Base-by-base conservation (phyloP, 2,888 invertebrate genomes). In the Schizaphis graminum region DNA sequence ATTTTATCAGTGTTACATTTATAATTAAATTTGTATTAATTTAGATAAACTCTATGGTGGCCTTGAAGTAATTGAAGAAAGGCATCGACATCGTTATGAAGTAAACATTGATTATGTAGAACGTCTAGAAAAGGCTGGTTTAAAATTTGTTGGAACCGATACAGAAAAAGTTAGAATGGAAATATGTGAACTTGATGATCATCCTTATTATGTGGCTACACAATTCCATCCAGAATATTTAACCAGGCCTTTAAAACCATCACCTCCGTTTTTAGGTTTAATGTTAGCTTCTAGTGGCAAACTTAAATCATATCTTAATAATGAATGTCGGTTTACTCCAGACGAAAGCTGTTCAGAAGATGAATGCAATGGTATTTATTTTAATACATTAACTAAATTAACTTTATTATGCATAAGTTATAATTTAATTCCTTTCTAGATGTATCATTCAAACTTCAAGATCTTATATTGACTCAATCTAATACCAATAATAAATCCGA, bases 221-320 rank as follows among this genome's bases (percentile, higher is more conserved):
- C 99, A 99, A 96, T 99, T 98, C 96, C 99, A 99, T 96, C 99
- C 99, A 0, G 99, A 99, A 96, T 99, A 99, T 96, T 96, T 99
- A 94, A 98, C 99, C 0, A 97, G 99, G 3, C 99, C 99, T 0
- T 96, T 99, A 95, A 97, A 97, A 92, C 99, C 99, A 0, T 99
- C 99, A 47, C 98, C 99, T 7, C 99, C 99, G 16, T 99, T 99
- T 96, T 96, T 99, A 95, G 99, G 99, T 95, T 96, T 99, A 5
- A 97, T 99, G 95, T 96, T 99, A 95, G 99, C 99, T 13, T 97
- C 99, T 0, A 97, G 97, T 93, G 98, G 98, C 10, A 98, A 98
- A 96, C 96, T 99, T 61, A 97, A 97, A 94, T 96, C 96, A 53
- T 98, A 97, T 95, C 96, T 98, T 24, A 86, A 87, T 41, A 94